Conservation (phyloP, 2,888 invertebrate species). For the Luperina testacea region DNA sequence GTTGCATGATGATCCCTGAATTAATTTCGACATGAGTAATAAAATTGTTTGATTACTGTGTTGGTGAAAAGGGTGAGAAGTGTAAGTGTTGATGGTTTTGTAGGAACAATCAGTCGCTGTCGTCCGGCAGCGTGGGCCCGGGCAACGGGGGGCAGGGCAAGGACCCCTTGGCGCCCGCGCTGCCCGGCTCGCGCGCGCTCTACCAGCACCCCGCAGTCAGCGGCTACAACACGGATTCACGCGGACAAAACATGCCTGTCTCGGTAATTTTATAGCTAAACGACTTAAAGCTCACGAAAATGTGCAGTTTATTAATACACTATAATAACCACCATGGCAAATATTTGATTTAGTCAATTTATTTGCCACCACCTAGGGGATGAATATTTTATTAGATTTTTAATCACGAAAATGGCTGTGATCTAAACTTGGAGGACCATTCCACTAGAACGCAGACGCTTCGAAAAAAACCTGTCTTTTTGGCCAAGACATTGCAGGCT, state of each 20-base stretch:
- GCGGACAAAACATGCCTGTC: conserved; percentile 82
- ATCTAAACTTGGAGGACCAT: background rate
- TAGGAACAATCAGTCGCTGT: conserved; percentile 87
- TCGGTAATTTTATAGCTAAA: conserved; percentile 76
- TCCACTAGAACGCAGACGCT: no score
- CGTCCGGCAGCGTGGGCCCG: conserved; percentile 80
- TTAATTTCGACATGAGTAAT: conserved; percentile 8
- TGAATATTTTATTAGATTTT: no score
- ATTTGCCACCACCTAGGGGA: no score
- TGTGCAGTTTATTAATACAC: background rate
- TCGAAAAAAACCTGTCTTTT: background rate
- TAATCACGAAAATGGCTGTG: background rate
- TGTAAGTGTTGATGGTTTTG: conserved; percentile 54
- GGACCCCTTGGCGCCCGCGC: conserved; percentile 85
- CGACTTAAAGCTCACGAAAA: background rate
- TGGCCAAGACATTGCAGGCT: background rate
- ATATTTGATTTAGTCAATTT: background rate
- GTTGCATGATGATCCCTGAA: conserved; percentile 58
- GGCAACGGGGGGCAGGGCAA: conserved; percentile 85
- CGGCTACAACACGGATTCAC: conserved; percentile 85
- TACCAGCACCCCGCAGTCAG: conserved; percentile 86
- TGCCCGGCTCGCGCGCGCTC: conserved; percentile 81
- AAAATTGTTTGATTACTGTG: conserved; percentile 5
- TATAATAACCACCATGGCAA: no score
- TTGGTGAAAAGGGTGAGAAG: background rate